Evolutionary conservation across 1,140 invertebrate genomes (phyloP).

Genomic region (Atta colombica): DNA sequence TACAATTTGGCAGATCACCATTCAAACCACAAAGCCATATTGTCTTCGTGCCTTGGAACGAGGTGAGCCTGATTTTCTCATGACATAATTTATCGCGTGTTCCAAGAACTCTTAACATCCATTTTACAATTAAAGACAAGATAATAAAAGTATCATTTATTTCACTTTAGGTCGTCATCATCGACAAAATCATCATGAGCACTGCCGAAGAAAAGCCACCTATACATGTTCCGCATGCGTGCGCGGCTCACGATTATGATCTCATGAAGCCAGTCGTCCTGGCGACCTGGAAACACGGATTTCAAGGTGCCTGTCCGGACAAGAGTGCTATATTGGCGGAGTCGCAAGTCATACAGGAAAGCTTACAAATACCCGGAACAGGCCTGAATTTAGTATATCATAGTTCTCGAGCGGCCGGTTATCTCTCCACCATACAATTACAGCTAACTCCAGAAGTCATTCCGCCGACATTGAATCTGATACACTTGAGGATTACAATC

Average conservation of each 20-base stretch:
- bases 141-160: background rate
- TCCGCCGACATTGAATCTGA: conserved; percentile 92
- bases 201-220: conserved; percentile 92
- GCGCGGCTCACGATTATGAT: conserved; percentile 96
- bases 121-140: background rate
- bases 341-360: conserved; percentile 98
- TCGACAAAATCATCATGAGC: conserved; percentile 95
- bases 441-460: conserved; percentile 96
- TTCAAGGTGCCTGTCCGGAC: conserved; percentile 97
- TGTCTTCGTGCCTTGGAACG: conserved; percentile 98
- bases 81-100: background rate
- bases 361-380: conserved; percentile 96
- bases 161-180: conserved; percentile 92
- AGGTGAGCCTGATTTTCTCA: conserved; percentile 87
- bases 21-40: conserved; percentile 96
- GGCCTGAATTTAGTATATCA: conserved; percentile 98
- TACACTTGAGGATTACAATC: conserved; percentile 96
- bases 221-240: conserved; percentile 90
- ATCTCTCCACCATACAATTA: conserved; percentile 97
- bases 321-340: conserved; percentile 97
- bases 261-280: conserved; percentile 97
- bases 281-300: conserved; percentile 98
- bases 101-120: background rate
- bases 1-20: conserved; percentile 97
- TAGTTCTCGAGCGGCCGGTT: conserved; percentile 96